A percentile compares a stretch with the other conserved stretches of the same genome.
Evolutionary conservation across 1,140 invertebrate species (phyloP).

Genomic region (Maconellicoccus hirsutus): DNA sequence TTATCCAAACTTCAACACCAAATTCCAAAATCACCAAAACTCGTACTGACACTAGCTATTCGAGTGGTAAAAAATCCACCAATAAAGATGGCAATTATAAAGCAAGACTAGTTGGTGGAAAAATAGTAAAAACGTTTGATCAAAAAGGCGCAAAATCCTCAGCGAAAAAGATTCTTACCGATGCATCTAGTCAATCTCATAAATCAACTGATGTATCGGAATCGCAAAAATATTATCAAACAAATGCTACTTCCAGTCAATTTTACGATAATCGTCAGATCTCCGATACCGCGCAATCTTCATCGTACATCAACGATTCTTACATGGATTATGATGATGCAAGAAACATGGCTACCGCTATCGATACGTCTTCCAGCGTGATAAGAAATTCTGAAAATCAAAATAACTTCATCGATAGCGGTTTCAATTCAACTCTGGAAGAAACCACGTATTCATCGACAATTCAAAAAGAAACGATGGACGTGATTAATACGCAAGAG

Average conservation of each 20-base stretch:
- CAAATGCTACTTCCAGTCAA: not conserved
- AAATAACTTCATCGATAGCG: not conserved
- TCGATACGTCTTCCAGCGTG: too few relatives aligned
- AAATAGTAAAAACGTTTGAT: slow-evolving; percentile 26
- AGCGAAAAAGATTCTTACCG: not conserved
- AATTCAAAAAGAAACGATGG: not conserved
- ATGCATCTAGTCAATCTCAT: not conserved
- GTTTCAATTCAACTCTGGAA: not conserved
- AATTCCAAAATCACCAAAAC: not conserved
- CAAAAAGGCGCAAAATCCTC: not conserved
- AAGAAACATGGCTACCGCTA: not conserved
- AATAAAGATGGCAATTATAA: not conserved
- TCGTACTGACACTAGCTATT: not conserved
- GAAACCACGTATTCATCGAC: not conserved
- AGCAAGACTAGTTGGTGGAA: slow-evolving; percentile 28
- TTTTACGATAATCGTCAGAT: not conserved
- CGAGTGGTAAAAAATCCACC: not conserved
- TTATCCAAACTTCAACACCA: not conserved
- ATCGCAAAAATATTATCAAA: not conserved
- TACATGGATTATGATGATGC: not conserved
- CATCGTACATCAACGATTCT: not conserved
- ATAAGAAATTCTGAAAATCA: not conserved
- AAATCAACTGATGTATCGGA: not conserved
- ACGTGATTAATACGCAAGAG: not conserved
- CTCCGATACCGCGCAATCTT: not conserved